phyloP scores from a whole-genome alignment of 2,797 vertebrate species.

The Acridotheres tristis region DNA sequence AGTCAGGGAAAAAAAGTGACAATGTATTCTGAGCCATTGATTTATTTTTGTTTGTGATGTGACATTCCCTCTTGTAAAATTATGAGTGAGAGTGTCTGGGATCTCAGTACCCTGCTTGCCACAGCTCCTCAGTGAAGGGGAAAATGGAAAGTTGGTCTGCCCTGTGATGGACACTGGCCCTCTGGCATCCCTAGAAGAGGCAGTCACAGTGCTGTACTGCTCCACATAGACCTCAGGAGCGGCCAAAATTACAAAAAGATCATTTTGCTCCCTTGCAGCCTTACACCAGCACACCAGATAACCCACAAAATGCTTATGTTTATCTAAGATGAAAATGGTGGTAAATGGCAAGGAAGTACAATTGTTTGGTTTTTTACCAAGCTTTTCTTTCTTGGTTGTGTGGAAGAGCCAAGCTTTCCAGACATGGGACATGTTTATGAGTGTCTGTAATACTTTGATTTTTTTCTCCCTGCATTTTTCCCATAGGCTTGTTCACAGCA shows the following conservation, averaged over 20 bases:
- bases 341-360: background rate
- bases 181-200: background rate
- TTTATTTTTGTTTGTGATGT: background rate
- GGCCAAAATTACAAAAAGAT: background rate
- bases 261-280: background rate
- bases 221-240: background rate
- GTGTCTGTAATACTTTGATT: background rate
- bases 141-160: no score
- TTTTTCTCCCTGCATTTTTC: background rate
- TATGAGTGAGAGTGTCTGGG: background rate
- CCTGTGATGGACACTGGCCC: accelerated
- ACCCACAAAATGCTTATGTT: background rate
- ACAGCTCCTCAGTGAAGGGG: background rate
- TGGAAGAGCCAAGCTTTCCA: background rate
- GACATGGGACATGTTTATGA: background rate
- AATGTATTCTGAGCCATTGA: background rate
- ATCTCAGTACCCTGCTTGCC: background rate
- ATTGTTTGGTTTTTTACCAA: background rate
- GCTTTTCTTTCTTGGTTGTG: background rate
- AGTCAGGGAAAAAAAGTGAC: background rate
- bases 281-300: background rate
- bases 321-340: background rate
- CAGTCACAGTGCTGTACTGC: background rate
- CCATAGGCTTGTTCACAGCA: constrained; percentile 59
- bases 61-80: background rate